Conservation (phyloP, 2,113 vertebrate genomes). For the Corythornis madagascariensis region DNA sequence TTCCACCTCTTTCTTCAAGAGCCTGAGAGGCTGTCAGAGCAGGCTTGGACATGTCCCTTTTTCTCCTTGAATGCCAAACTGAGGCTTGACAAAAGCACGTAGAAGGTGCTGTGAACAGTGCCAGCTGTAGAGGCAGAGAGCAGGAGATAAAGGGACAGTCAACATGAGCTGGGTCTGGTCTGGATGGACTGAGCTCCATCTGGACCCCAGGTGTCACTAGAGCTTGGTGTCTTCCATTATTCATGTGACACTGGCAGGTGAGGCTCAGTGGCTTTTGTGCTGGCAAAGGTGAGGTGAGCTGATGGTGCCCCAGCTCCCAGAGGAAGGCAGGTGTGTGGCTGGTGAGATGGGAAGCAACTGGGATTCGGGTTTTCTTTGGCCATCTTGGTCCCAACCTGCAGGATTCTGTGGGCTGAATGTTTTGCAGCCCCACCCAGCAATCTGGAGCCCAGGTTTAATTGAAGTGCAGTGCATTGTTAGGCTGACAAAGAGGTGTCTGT, state of each 20-base stretch:
- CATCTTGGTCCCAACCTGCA: neutral
- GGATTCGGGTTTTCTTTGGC: fast-evolving
- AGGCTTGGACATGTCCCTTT: neutral
- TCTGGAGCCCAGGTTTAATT: neutral
- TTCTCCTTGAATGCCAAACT: fast-evolving
- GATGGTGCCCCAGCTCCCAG: neutral
- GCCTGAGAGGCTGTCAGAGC: too few relatives aligned
- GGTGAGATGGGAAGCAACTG: neutral
- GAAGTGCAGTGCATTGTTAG: neutral
- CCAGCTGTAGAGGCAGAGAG: neutral
- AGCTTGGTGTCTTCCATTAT: neutral
- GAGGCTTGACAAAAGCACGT: neutral
- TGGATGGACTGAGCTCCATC: fast-evolving
- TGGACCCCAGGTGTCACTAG: neutral
- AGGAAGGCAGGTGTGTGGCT: neutral
- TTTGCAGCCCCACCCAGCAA: too few relatives aligned
- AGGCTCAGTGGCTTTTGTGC: neutral
- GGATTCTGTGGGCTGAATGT: fast-evolving
- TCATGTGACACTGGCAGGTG: fast-evolving
- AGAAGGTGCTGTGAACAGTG: neutral
- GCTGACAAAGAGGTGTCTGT: neutral
- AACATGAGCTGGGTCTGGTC: fast-evolving
- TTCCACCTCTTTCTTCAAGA: neutral
- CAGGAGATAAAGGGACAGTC: neutral
- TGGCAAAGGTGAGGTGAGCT: neutral